Evolutionary conservation across 2,888 invertebrate species (phyloP).

Genomic region (Pinctada fucata): DNA sequence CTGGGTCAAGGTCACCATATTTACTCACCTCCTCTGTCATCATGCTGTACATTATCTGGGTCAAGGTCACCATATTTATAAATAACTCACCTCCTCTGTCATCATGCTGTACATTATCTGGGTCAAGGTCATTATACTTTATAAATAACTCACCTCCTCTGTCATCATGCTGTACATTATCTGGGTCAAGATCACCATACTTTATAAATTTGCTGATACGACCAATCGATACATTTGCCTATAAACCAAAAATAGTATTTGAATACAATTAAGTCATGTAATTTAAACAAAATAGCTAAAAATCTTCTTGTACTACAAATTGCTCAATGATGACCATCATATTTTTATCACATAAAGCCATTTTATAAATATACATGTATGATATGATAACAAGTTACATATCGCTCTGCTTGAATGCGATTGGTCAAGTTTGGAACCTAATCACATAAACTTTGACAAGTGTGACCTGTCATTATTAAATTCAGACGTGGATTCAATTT

Average conservation of each 20-base stretch:
- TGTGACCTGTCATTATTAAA: too few relatives aligned
- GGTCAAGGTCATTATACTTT: constrained; percentile 62
- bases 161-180: constrained; percentile 56
- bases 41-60: constrained; percentile 57
- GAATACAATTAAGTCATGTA: background rate
- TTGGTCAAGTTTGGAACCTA: too few relatives aligned
- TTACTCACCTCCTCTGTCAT: constrained; percentile 44
- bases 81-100: constrained; percentile 52
- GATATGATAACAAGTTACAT: too few relatives aligned
- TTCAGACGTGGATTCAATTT: too few relatives aligned
- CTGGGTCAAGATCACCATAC: constrained; percentile 67
- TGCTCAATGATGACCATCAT: too few relatives aligned
- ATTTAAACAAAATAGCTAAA: background rate
- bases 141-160: constrained; percentile 58
- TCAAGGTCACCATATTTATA: constrained; percentile 69
- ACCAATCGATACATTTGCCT: constrained; percentile 69
- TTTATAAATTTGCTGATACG: constrained; percentile 67
- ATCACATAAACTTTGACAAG: too few relatives aligned
- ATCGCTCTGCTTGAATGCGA: too few relatives aligned
- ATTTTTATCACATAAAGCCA: too few relatives aligned
- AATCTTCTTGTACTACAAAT: too few relatives aligned
- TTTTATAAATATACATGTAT: too few relatives aligned
- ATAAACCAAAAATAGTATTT: constrained; percentile 14
- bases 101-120: constrained; percentile 57
- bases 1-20: constrained; percentile 68